These are phyloP conservation scores for Hofmannophila pseudospretella DNA, from an alignment of 2,888 invertebrate species.

Conservation along the genomic window DNA sequence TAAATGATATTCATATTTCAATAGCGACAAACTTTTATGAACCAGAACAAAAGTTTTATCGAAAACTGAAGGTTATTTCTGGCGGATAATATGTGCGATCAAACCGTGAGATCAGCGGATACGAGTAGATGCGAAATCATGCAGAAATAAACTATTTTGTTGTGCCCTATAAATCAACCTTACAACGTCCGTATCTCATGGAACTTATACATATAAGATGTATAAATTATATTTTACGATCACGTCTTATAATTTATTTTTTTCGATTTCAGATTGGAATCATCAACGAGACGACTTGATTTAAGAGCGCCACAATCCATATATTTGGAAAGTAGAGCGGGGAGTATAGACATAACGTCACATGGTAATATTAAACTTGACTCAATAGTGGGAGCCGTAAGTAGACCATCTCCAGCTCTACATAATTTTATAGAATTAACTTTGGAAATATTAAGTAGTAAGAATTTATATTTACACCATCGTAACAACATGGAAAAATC, in stretches of 20 bases:
- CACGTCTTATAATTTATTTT: too few relatives aligned
- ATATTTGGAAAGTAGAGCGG: conserved; percentile 86
- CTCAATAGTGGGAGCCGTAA: conserved; percentile 83
- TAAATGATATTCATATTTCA: background rate
- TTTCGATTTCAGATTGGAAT: conserved; percentile 81
- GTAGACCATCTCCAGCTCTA: too few relatives aligned
- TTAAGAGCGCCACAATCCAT: conserved; percentile 85
- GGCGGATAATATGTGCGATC: conserved; percentile 1
- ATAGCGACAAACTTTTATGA: conserved; percentile 9
- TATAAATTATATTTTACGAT: too few relatives aligned
- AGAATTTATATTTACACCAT: too few relatives aligned
- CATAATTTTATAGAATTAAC: too few relatives aligned
- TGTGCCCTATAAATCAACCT: background rate
- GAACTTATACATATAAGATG: background rate
- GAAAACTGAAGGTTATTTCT: conserved; percentile 4
- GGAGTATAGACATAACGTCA: conserved; percentile 84
- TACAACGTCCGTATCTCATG: background rate
- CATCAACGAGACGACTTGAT: conserved; percentile 86
- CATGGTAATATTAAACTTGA: conserved; percentile 85
- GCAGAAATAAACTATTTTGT: conserved; percentile 4
- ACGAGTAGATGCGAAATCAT: background rate
- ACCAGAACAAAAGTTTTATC: conserved; percentile 5
- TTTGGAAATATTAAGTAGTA: too few relatives aligned
- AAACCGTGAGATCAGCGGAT: too few relatives aligned
- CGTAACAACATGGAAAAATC: too few relatives aligned